Evolutionary conservation across 2,888 invertebrate species (phyloP), one percentile per base, ranked within the genome.

Genomic region (Myathropa florea): DNA sequence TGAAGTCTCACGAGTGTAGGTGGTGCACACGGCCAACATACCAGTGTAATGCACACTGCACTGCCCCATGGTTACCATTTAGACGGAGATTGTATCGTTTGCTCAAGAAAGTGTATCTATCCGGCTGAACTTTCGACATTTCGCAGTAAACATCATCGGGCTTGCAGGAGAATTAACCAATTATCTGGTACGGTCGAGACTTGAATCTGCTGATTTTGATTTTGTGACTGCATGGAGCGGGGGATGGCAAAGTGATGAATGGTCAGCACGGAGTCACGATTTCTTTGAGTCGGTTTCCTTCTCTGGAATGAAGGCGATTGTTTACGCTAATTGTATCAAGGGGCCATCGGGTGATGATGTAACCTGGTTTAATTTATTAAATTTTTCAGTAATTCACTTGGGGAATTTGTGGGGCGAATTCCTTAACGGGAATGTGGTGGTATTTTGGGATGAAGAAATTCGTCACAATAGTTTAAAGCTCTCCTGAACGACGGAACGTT

Each of bases 121-220:
- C 64, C 64, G 23, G 65, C 12, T 80, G 80, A 84, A 84, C 75
- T 76, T 70, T 80, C 75, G 80, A 76, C 80, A 84, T 84, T 84
- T 84, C 39, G 24, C 36, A 65, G 80, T 53, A 65, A 80, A 70
- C 60, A 82, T 39, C 57, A 33, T 57, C 67, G 46, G 39, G 55
- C 36, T 71, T 53, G 59, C 53, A 46, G 61, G 36, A n/a, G 78
- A 26, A 24, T 63, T 57, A 76, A 46, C 81, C 81, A 84, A 84
- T 81, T 84, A 80, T 60, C 64, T 57, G 63, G 30, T 70, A 68
- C 36, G 64, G 30, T 26, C 60, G 64, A 70, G 63, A 53, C 68
- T 46, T 30, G 26, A 70, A 53, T 73, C 65, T 55, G 75, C 24
- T 63, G 61, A 80, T 59, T 78, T 33, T 36, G 24, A 65, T 36